Evolutionary conservation across 1,140 invertebrate genomes (phyloP).

Genomic region (Capitella teleta): DNA sequence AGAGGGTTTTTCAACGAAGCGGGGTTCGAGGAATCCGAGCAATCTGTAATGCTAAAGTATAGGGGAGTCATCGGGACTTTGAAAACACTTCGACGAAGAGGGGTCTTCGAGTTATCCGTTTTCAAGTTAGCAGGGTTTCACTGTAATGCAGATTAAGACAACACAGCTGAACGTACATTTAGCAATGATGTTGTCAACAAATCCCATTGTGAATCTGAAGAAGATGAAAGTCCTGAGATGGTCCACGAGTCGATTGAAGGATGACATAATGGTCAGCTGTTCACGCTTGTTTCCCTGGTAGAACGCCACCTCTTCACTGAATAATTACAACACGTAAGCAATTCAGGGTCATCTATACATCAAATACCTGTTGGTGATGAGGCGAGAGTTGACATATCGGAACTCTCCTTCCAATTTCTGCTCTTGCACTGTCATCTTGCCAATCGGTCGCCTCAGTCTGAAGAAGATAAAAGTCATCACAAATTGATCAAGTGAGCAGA

Average conservation of each 20-base stretch:
- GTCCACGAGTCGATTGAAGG: conserved; percentile 76
- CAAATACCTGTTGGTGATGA: conserved; percentile 74
- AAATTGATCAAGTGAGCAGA: not conserved
- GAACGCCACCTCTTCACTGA: conserved; percentile 90
- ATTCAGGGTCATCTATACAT: not conserved
- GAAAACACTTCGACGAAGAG: too few species aligned
- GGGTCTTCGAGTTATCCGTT: too few species aligned
- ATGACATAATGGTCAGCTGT: conserved; percentile 71
- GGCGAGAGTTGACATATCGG: conserved; percentile 85
- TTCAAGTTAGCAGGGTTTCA: too few species aligned
- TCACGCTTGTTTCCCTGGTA: conserved; percentile 86
- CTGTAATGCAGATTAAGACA: too few species aligned
- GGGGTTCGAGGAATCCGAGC: too few species aligned
- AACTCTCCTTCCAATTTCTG: conserved; percentile 96
- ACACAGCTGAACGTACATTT: conserved; percentile 95
- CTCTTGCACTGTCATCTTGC: conserved; percentile 78
- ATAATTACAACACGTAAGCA: not conserved
- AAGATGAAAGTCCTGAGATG: conserved; percentile 81
- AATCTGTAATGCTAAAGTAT: too few species aligned
- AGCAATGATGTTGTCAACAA: conserved; percentile 89
- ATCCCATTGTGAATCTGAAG: conserved; percentile 85
- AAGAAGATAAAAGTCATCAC: not conserved
- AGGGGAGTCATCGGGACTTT: too few species aligned
- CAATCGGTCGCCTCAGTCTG: conserved; percentile 68
- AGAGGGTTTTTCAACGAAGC: too few species aligned